These are phyloP conservation scores for Galeopsomyia nigrocyanea DNA, from an alignment of 2,888 invertebrate species.

Conservation along the genomic window DNA sequence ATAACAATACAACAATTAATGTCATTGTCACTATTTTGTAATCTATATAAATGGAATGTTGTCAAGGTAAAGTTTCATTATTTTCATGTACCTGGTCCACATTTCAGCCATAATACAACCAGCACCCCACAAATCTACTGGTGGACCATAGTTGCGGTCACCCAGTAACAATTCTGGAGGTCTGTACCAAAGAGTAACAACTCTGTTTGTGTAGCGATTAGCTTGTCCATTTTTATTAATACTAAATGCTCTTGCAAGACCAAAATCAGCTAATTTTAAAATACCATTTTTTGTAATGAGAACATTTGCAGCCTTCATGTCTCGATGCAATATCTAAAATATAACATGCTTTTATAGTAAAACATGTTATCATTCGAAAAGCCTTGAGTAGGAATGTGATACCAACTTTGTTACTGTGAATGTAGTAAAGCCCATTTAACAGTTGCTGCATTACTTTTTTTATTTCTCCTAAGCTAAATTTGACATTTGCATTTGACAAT, in stretches of 20 bases:
- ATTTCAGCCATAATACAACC: slow-evolving; percentile 99
- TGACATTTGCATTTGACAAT: slow-evolving; percentile 93
- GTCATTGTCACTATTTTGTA: background rate
- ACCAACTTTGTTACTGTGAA: slow-evolving; percentile 90
- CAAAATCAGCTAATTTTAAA: slow-evolving; percentile 97
- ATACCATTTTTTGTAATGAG: slow-evolving; percentile 95
- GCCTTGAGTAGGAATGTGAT: background rate
- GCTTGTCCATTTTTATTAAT: slow-evolving; percentile 87
- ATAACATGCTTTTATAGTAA: slow-evolving; percentile 12
- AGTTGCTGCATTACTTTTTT: slow-evolving; percentile 94
- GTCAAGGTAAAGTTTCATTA: background rate
- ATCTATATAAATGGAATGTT: background rate
- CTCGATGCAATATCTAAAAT: slow-evolving; percentile 85
- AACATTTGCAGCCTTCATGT: slow-evolving; percentile 99
- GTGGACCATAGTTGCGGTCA: slow-evolving; percentile 95
- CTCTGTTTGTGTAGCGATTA: slow-evolving; percentile 95
- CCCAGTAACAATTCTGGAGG: slow-evolving; percentile 80
- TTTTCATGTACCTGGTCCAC: slow-evolving; percentile 83
- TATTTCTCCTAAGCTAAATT: slow-evolving; percentile 96
- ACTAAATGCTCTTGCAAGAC: slow-evolving; percentile 94
- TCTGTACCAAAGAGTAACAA: slow-evolving; percentile 97
- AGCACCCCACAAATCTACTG: slow-evolving; percentile 97
- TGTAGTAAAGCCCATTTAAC: slow-evolving; percentile 92
- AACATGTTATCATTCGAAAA: background rate
- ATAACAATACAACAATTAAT: background rate